Evolutionary conservation across 2,888 invertebrate species (phyloP), one percentile per base, ranked within the genome.

Genomic region (Synergus laeviventris): DNA sequence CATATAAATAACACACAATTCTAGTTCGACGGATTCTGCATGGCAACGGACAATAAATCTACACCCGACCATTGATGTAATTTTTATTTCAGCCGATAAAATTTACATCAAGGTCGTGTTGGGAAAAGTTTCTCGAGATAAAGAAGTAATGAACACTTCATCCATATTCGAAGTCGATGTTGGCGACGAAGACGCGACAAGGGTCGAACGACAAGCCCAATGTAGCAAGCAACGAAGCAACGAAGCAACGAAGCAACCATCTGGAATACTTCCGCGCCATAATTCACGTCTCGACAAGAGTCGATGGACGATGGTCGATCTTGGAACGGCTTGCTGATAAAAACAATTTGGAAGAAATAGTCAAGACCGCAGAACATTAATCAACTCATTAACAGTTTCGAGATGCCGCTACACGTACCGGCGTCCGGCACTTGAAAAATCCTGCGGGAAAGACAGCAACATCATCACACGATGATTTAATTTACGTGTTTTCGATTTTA

Each of bases 301-400:
- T 39, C 79, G 77, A 76, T 61, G 74, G 11, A 76, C 79, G 36
- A 62, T 61, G 74, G 11, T 77, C 78, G 36, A 62, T 74, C 77
- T 61, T 75, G 77, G 80, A 76, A 81, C 77, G 81, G 74, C 38
- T 73, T 76, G 70, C 74, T 77, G 66, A 81, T 81, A 86, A 87
- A 87, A 87, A 84, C 80, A 60, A 75, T 76, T 74, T 80, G 78
- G 74, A 85, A 85, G 84, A 86, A 86, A 83, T 84, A 83, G 84
- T 83, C 84, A 84, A 81, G 83, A 81, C 81, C 82, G 78, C 81
- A 78, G 80, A 79, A 77, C 85, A 85, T 87, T 87, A 84, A 86
- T 87, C 86, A 85, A 75, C 82, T 83, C 82, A 81, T 83, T 82
- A 84, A 78, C 83, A 74, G 80, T 81, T 75, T 74, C 54, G 75